Evolutionary conservation across 2,113 vertebrate species (phyloP), one percentile per base, ranked within the genome.

Genomic region (Callopanchax toddi): DNA sequence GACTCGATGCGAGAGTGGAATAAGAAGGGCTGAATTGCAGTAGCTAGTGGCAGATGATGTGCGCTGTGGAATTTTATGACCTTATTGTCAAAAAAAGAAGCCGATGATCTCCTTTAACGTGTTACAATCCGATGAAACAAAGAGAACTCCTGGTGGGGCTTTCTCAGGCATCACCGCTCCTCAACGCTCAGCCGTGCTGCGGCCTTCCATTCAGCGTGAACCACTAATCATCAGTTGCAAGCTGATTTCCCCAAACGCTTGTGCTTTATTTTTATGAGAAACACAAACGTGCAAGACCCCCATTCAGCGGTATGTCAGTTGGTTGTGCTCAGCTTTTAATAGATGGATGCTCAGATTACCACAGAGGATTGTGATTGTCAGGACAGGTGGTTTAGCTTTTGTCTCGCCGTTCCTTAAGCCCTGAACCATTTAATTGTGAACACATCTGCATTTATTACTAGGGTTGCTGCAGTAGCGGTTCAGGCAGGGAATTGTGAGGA

Each of bases 241-340:
- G 48, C 46, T 88, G 86, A 92, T 83, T 91, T 89, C 80, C 81
- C 80, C 32, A 54, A 82, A 69, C 56, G 11, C 61, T 40, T 22
- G 34, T 44, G 45, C 74, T 83, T 76, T 66, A 55, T 82, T 83
- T 79, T 60, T 45, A 20, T 18, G 22, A 52, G 36, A 43, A 67
- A 67, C 46, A 49, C 21, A 51, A 34, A 44, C 34, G 46, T 17
- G 52, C 13, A 40, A 21, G 42, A 39, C 21, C 34, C n/a, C 25
- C 34, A 9, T 46, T 53, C 29, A 49, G 34, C 21, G 73, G 49
- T 49, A 69, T 76, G 58, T 75, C 46, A 56, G 21, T 34, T 46
- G 57, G 37, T 49, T 53, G 46, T 45, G 12, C 49, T 45, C 17
- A 22, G 43, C 44, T 70, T 67, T 77, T 76, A 56, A 58, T 5